Evolutionary conservation across 2,888 invertebrate species (phyloP).

Genomic region (Trachelus stipa): DNA sequence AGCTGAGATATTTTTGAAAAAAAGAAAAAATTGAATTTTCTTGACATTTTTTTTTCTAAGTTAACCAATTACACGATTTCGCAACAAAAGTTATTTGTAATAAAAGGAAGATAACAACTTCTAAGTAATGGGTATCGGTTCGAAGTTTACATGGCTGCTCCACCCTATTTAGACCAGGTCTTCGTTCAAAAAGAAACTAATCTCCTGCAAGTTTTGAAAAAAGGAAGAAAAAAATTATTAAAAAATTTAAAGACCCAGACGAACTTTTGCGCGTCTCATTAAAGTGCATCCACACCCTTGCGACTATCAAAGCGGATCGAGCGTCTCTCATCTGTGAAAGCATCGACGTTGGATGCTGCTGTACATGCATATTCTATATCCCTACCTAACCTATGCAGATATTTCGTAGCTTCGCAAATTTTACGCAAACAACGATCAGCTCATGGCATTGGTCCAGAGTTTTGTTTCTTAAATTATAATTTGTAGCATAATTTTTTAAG

Average conservation of each 20-base stretch:
- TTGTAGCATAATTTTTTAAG: slow-evolving; percentile 39
- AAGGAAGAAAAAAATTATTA: too few species aligned
- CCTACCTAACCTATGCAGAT: not conserved
- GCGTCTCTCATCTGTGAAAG: not conserved
- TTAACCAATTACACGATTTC: not conserved
- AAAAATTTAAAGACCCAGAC: not conserved
- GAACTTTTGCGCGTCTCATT: not conserved
- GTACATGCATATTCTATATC: not conserved
- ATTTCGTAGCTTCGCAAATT: not conserved
- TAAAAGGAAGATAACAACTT: too few species aligned
- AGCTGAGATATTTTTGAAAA: not conserved
- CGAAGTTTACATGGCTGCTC: too few species aligned
- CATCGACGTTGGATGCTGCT: not conserved
- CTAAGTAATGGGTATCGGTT: too few species aligned
- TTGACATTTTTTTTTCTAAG: not conserved
- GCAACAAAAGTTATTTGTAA: too few species aligned
- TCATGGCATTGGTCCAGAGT: not conserved
- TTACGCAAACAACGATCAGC: not conserved
- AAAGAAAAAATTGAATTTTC: too few species aligned
- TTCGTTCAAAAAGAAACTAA: too few species aligned
- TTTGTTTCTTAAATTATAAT: not conserved
- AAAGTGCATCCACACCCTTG: not conserved
- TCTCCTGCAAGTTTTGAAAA: too few species aligned
- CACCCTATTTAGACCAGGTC: too few species aligned
- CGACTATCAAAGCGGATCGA: not conserved